Evolutionary conservation across 2,888 invertebrate species (phyloP).

Genomic region (Eucriotettix oculatus): DNA sequence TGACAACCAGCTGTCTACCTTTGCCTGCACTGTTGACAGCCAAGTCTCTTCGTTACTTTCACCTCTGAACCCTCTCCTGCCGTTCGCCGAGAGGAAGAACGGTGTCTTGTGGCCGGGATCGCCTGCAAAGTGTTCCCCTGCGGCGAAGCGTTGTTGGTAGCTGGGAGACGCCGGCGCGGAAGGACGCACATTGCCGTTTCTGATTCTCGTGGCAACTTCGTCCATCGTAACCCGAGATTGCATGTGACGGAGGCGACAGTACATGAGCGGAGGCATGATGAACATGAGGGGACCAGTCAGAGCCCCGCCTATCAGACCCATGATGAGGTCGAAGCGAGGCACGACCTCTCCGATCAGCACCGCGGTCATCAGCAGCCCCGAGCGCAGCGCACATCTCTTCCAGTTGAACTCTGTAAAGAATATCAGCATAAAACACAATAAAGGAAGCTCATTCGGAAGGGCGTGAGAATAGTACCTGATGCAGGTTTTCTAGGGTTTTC

Average conservation of each 20-base stretch:
- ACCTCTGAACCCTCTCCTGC: not conserved
- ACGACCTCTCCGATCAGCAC: constrained; percentile 66
- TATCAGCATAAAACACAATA: not conserved
- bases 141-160: not conserved
- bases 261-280: constrained; percentile 67
- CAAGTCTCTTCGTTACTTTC: not conserved
- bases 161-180: constrained; percentile 5
- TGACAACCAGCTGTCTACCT: too few relatives aligned
- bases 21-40: too few relatives aligned
- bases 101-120: not conserved
- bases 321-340: constrained; percentile 70
- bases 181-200: not conserved
- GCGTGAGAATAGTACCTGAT: too few relatives aligned
- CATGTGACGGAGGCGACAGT: constrained; percentile 46
- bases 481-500: too few relatives aligned
- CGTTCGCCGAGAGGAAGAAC: not conserved
- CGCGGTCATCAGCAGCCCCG: constrained; percentile 47
- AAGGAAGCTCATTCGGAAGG: too few relatives aligned
- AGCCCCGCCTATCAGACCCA: constrained; percentile 73
- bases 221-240: not conserved
- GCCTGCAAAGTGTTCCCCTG: not conserved
- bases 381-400: constrained; percentile 53
- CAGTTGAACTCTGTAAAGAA: constrained; percentile 50
- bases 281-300: constrained; percentile 71
- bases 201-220: constrained; percentile 6